These are phyloP conservation scores for Cottus gobio DNA, from an alignment of 2,113 vertebrate species.

Conservation along the genomic window DNA sequence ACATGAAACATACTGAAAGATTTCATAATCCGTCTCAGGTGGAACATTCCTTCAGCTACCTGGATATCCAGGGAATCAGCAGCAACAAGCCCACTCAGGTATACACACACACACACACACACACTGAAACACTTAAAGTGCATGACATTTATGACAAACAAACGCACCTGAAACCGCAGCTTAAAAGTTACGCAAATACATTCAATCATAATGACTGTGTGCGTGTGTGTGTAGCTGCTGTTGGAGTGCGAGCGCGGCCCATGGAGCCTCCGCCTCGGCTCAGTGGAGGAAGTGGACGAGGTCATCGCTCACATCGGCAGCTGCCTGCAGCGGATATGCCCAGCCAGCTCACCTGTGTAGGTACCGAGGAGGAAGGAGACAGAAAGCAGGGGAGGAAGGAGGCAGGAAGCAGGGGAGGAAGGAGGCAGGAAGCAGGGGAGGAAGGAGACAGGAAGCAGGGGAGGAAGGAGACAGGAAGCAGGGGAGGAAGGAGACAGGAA, in stretches of 20 bases:
- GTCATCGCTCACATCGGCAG: conserved; percentile 90
- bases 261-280: conserved; percentile 86
- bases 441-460: too few species aligned
- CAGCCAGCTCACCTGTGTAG: conserved; percentile 88
- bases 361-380: conserved; percentile 57
- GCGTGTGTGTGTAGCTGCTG: conserved; percentile 81
- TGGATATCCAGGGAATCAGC: conserved; percentile 73
- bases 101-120: conserved; percentile 12
- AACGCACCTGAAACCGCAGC: background rate
- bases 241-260: conserved; percentile 90
- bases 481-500: background rate
- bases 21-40: conserved; percentile 52
- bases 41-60: conserved; percentile 74
- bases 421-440: too few species aligned
- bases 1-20: background rate
- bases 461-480: too few species aligned
- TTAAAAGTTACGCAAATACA: background rate
- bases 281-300: conserved; percentile 87
- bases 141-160: background rate
- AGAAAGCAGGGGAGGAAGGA: too few species aligned
- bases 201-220: background rate
- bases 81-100: conserved; percentile 74
- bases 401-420: background rate
- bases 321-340: conserved; percentile 89
- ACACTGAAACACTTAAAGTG: background rate